These are phyloP conservation scores for Irena cyanogastra DNA, from an alignment of 2,113 vertebrate species.

Conservation along the genomic window DNA sequence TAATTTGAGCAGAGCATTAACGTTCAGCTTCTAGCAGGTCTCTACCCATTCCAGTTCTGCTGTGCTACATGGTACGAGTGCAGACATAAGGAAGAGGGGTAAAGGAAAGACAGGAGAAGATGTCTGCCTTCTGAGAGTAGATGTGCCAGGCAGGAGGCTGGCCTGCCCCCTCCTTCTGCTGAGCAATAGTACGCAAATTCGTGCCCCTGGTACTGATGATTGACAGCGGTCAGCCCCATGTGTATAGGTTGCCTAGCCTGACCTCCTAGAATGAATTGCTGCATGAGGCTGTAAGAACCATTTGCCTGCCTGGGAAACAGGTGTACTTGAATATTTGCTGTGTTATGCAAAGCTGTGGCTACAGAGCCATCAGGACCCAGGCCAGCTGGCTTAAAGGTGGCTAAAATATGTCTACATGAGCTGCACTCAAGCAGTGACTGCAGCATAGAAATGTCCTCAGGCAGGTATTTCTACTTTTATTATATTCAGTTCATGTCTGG, in stretches of 20 bases:
- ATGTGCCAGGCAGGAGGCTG: neutral
- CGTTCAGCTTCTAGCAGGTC: constrained; percentile 21
- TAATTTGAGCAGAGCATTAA: constrained; percentile 59
- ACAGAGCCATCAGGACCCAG: neutral
- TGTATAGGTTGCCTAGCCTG: neutral
- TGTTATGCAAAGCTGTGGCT: neutral
- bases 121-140: neutral
- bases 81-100: neutral
- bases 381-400: neutral
- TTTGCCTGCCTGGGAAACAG: neutral
- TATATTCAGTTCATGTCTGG: neutral
- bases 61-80: neutral
- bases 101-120: neutral
- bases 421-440: neutral
- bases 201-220: neutral
- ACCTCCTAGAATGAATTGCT: neutral
- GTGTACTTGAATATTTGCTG: neutral
- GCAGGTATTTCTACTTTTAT: constrained; percentile 20
- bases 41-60: neutral
- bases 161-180: neutral
- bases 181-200: neutral
- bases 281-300: neutral
- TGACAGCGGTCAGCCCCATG: neutral
- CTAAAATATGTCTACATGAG: neutral
- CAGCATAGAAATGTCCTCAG: neutral